Conservation (phyloP, 2,113 vertebrate species). For the Chloroceryle aenea region DNA sequence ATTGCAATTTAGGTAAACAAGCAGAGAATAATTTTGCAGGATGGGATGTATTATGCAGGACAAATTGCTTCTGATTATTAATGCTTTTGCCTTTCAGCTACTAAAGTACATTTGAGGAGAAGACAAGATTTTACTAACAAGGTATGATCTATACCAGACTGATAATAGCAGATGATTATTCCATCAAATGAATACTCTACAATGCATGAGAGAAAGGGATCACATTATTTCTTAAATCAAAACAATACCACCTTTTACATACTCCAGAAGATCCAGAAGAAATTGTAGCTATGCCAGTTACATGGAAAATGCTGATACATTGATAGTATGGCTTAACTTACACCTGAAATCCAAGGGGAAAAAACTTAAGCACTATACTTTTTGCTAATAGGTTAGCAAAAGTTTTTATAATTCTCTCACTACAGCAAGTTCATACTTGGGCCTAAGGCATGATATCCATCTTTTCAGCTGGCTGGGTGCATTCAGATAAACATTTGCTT, state of each 20-base stretch:
- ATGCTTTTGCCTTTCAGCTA: not conserved
- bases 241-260: not conserved
- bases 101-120: not conserved
- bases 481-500: not conserved
- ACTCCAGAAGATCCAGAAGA: not conserved
- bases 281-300: not conserved
- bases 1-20: not conserved
- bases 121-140: not conserved
- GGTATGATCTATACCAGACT: not conserved
- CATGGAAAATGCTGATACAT: not conserved
- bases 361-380: not conserved
- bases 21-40: not conserved
- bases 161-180: not conserved
- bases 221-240: not conserved
- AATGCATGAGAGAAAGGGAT: not conserved
- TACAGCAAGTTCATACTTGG: not conserved
- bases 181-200: not conserved
- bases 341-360: not conserved
- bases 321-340: not conserved
- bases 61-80: not conserved
- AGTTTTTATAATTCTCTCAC: not conserved
- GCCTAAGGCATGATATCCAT: not conserved
- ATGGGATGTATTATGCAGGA: not conserved
- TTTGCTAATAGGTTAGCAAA: not conserved
- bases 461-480: not conserved